phyloP scores from a whole-genome alignment of 2,888 invertebrate genomes.

The Gibbula magus region DNA sequence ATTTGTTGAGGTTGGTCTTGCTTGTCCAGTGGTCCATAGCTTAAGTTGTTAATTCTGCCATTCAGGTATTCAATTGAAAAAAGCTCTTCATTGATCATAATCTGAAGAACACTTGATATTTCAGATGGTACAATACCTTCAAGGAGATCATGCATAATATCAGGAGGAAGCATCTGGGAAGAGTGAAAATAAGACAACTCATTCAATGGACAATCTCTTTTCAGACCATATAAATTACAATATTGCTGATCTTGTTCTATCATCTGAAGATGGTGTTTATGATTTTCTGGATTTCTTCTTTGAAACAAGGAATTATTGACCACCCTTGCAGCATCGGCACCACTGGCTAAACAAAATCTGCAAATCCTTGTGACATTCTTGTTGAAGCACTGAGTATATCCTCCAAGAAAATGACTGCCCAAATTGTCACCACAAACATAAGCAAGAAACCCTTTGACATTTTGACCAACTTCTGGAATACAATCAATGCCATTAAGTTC shows the following conservation, averaged over 20 bases:
- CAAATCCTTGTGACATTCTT: slow-evolving; percentile 11
- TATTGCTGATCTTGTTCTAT: not conserved
- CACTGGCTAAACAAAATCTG: slow-evolving; percentile 26
- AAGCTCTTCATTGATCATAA: not conserved
- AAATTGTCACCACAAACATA: slow-evolving; percentile 23
- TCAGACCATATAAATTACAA: slow-evolving; percentile 15
- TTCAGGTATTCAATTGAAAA: slow-evolving; percentile 16
- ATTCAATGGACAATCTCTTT: slow-evolving; percentile 19
- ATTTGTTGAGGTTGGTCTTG: not conserved
- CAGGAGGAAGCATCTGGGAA: not conserved
- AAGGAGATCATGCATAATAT: slow-evolving; percentile 32
- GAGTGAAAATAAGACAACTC: slow-evolving; percentile 17
- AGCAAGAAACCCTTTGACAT: not conserved
- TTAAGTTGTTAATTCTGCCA: slow-evolving; percentile 7
- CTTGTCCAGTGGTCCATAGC: slow-evolving; percentile 23
- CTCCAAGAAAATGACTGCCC: slow-evolving; percentile 2
- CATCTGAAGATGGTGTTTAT: not conserved
- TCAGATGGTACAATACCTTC: slow-evolving; percentile 26
- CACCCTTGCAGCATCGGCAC: not conserved
- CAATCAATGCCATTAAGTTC: slow-evolving; percentile 1
- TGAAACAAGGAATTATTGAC: not conserved
- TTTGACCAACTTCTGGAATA: not conserved
- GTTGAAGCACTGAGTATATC: slow-evolving; percentile 17
- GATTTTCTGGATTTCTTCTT: not conserved
- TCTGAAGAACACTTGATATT: slow-evolving; percentile 2